phyloP scores from a whole-genome alignment of 1,140 invertebrate genomes.

The Drosophila ananassae region DNA sequence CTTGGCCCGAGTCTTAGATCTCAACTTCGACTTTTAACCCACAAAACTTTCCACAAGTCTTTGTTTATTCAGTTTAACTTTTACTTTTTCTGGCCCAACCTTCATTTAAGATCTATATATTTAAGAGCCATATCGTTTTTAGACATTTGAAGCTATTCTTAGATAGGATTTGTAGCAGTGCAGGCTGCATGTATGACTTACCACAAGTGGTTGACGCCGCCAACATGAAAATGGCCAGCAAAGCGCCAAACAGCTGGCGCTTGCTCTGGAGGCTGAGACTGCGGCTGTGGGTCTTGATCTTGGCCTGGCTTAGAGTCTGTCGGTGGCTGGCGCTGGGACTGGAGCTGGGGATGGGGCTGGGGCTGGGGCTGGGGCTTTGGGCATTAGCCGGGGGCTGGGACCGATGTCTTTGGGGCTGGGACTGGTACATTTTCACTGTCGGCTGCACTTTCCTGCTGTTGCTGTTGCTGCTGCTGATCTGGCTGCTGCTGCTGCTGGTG shows the following conservation, averaged over 20 bases:
- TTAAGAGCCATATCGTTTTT: neutral
- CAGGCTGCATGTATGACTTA: slow-evolving; percentile 46
- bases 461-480: neutral
- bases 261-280: slow-evolving; percentile 41
- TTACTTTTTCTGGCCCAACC: neutral
- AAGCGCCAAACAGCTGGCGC: slow-evolving; percentile 74
- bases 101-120: neutral
- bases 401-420: slow-evolving; percentile 32
- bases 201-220: slow-evolving; percentile 63
- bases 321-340: slow-evolving; percentile 19
- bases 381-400: slow-evolving; percentile 17
- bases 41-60: neutral
- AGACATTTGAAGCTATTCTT: neutral
- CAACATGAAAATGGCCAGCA: slow-evolving; percentile 59
- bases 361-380: slow-evolving; percentile 13
- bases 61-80: neutral
- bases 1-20: neutral
- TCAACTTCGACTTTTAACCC: neutral
- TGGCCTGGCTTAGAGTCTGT: slow-evolving; percentile 31
- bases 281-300: slow-evolving; percentile 15
- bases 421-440: slow-evolving; percentile 70
- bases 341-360: slow-evolving; percentile 8
- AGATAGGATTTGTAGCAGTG: slow-evolving; percentile 7
- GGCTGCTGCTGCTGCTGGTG: neutral
- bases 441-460: slow-evolving; percentile 62